phyloP scores from a whole-genome alignment of 1,140 invertebrate genomes.

The Trichonephila clavipes region DNA sequence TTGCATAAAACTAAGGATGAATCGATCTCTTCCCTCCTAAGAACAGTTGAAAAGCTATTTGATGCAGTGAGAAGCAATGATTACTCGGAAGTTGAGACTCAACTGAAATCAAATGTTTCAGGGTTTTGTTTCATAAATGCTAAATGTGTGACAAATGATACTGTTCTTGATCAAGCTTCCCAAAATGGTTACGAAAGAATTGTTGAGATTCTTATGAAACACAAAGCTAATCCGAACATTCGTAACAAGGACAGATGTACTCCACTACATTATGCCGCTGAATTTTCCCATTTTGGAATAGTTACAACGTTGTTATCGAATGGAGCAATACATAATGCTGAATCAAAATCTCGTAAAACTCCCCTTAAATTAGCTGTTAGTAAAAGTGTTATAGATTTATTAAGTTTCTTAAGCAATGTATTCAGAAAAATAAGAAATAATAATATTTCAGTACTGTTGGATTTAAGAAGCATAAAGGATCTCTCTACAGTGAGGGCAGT shows the following conservation, averaged over 20 bases:
- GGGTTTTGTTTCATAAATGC: background rate
- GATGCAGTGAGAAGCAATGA: slow-evolving; percentile 16
- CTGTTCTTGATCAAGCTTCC: slow-evolving; percentile 79
- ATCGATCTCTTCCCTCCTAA: background rate
- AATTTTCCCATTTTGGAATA: slow-evolving; percentile 28
- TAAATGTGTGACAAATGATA: background rate
- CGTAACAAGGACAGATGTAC: background rate
- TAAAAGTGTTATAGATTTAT: no score
- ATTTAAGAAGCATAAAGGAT: no score
- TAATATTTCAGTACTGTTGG: no score
- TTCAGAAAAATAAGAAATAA: no score
- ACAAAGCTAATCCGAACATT: background rate
- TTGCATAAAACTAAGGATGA: background rate
- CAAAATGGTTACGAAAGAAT: slow-evolving; percentile 80
- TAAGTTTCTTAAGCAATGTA: no score
- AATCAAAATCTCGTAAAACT: no score
- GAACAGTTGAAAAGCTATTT: slow-evolving; percentile 33
- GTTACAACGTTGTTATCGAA: slow-evolving; percentile 8
- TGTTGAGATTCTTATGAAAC: slow-evolving; percentile 80
- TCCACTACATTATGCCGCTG: slow-evolving; percentile 40
- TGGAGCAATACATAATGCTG: no score
- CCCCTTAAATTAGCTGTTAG: background rate
- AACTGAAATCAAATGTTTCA: background rate
- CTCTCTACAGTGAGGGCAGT: no score
- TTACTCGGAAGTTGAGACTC: background rate